Conservation (phyloP, 2,888 invertebrate genomes). For the Hypena proboscidalis region DNA sequence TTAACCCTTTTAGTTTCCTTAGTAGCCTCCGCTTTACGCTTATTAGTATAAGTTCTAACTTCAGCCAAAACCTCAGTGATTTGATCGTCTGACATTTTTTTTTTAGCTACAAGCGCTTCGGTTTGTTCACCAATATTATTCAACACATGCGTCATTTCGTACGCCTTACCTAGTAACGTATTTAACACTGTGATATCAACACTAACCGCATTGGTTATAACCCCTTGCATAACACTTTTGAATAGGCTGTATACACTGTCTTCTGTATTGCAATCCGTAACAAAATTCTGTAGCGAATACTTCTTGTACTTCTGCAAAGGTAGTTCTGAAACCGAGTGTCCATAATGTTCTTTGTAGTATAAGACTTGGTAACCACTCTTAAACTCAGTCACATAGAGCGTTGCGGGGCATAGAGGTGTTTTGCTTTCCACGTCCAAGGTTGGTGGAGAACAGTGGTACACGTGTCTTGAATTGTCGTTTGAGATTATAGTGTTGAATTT, state of each 20-base stretch:
- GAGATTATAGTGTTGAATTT: constrained; percentile 45
- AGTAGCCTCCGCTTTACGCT: constrained; percentile 33
- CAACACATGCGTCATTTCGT: constrained; percentile 59
- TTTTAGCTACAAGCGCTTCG: constrained; percentile 1
- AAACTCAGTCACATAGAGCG: constrained; percentile 50
- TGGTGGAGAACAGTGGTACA: constrained; percentile 60
- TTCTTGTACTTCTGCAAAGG: constrained; percentile 47
- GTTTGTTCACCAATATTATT: constrained; percentile 46
- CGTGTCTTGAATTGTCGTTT: constrained; percentile 44
- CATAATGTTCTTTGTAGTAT: constrained; percentile 58
- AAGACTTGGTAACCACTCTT: constrained; percentile 59
- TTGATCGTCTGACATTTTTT: constrained; percentile 47
- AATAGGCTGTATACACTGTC: constrained; percentile 56
- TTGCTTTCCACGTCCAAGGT: constrained; percentile 5
- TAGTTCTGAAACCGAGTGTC: constrained; percentile 38
- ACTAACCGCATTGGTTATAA: constrained; percentile 55
- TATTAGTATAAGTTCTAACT: constrained; percentile 26
- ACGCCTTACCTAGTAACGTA: constrained; percentile 52
- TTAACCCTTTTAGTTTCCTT: constrained; percentile 21
- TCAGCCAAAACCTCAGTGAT: constrained; percentile 48
- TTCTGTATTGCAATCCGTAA: constrained; percentile 17
- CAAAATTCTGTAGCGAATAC: constrained; percentile 38
- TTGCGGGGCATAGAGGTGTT: constrained; percentile 58
- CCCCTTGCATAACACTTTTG: constrained; percentile 55
- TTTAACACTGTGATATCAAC: constrained; percentile 49